Evolutionary conservation across 2,888 invertebrate genomes (phyloP).

Genomic region (Agrochola lychnidis): DNA sequence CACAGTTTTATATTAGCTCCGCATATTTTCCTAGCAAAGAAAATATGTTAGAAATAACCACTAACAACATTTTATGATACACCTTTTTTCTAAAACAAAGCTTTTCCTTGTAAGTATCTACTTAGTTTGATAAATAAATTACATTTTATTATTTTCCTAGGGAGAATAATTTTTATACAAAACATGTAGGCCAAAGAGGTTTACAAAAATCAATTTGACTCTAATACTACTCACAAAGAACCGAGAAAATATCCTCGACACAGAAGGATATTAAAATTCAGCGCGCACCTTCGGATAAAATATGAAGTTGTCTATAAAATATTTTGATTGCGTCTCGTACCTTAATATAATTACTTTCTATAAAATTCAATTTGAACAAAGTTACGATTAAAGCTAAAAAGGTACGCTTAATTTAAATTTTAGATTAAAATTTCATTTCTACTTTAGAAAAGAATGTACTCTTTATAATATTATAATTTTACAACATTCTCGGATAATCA

Average conservation of each 20-base stretch:
- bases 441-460: neutral
- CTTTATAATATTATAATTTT: neutral
- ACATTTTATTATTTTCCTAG: neutral
- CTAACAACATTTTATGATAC: slow-evolving; percentile 7
- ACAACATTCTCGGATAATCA: neutral
- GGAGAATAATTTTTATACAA: neutral
- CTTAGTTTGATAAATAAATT: slow-evolving; percentile 25
- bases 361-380: slow-evolving; percentile 29
- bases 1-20: neutral
- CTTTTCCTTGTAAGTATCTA: neutral
- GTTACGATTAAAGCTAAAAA: neutral
- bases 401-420: neutral
- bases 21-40: neutral
- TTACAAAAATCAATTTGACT: slow-evolving; percentile 52
- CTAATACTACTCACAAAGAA: slow-evolving; percentile 37
- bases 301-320: slow-evolving; percentile 50
- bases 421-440: neutral
- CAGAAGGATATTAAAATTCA: slow-evolving; percentile 54
- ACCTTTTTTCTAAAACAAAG: neutral
- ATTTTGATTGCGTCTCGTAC: slow-evolving; percentile 42
- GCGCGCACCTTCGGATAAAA: slow-evolving; percentile 39
- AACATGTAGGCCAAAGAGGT: slow-evolving; percentile 20
- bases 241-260: slow-evolving; percentile 34
- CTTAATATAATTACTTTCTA: slow-evolving; percentile 42
- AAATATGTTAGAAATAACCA: slow-evolving; percentile 8